Evolutionary conservation across 2,888 invertebrate genomes (phyloP), one percentile per base, ranked within the genome.

Genomic region (Andrena bicolor): DNA sequence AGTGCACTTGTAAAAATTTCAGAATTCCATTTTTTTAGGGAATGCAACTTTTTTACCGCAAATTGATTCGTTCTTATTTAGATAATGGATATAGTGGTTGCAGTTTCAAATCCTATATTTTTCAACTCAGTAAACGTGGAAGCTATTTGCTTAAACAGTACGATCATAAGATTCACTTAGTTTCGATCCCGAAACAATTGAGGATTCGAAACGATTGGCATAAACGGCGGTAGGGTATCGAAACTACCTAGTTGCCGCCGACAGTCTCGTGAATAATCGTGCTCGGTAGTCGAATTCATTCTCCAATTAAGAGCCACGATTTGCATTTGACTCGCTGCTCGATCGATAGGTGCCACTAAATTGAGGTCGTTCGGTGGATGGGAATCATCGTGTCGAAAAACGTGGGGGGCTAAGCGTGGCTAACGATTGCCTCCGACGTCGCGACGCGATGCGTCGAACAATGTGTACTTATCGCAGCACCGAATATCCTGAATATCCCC

Each of bases 241-340:
- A 74, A 81, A 80, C 81, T 56, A 81, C 79, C 81, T 56, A 65
- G 85, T 80, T 69, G 79, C 78, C 76, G 76, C 10, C 72, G 80
- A 48, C 71, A 77, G 69, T 80, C 71, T 61, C 51, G 75, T 49
- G 86, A 86, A 87, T 86, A 86, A 88, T 86, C 73, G 79, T 80
- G 78, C 68, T 53, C 80, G 78, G 79, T 75, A 76, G 84, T 80
- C 66, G 85, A 82, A 83, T 85, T 87, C 86, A 86, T 86, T 86
- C 86, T 85, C 84, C 86, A 87, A 87, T 87, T 89, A 85, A 83
- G 84, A 79, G 85, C 61, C 65, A 58, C 80, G 83, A 87, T 87
- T 82, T 78, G 82, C 87, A 82, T 83, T 83, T 58, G 85, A 79
- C 76, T 75, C 75, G 53, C 64, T 61, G 48, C 76, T 58, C 68